Percentiles rank a stretch among this genome's conserved stretches.
Evolutionary conservation across 2,888 invertebrate species (phyloP).

Genomic region (Brenthis ino): DNA sequence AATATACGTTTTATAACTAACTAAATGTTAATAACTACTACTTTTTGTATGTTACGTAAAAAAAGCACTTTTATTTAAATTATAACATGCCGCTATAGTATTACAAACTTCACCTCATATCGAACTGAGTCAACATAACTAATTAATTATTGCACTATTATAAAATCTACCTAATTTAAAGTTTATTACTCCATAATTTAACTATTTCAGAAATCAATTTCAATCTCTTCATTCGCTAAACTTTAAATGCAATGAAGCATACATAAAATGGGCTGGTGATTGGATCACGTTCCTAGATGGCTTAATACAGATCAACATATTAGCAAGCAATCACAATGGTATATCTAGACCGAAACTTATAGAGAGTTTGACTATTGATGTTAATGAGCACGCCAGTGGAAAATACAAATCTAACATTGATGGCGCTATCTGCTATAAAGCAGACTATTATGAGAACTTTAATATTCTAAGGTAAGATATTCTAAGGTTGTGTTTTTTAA

Average conservation of each 20-base stretch:
- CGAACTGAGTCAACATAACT: too few relatives aligned
- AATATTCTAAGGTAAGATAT: neutral
- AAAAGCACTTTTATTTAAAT: too few relatives aligned
- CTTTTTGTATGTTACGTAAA: too few relatives aligned
- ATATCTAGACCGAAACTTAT: slow-evolving; percentile 4
- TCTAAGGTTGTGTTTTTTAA: neutral
- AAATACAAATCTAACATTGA: neutral
- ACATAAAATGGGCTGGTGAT: slow-evolving; percentile 9
- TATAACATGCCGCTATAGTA: too few relatives aligned
- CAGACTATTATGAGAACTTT: slow-evolving; percentile 1
- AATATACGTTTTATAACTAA: too few relatives aligned
- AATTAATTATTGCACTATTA: too few relatives aligned
- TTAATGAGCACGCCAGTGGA: neutral
- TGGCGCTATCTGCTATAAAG: slow-evolving; percentile 1
- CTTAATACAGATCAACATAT: slow-evolving; percentile 8
- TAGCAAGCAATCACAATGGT: slow-evolving; percentile 4
- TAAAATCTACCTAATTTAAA: too few relatives aligned
- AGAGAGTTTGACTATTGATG: slow-evolving; percentile 16
- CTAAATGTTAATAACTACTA: too few relatives aligned
- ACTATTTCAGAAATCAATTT: slow-evolving; percentile 5
- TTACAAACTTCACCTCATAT: too few relatives aligned
- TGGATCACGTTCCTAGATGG: slow-evolving; percentile 13
- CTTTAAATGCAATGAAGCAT: neutral
- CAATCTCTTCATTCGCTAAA: slow-evolving; percentile 3
- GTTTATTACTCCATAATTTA: neutral